Conservation (phyloP, 2,113 vertebrate species). For the Pitta sordida region DNA sequence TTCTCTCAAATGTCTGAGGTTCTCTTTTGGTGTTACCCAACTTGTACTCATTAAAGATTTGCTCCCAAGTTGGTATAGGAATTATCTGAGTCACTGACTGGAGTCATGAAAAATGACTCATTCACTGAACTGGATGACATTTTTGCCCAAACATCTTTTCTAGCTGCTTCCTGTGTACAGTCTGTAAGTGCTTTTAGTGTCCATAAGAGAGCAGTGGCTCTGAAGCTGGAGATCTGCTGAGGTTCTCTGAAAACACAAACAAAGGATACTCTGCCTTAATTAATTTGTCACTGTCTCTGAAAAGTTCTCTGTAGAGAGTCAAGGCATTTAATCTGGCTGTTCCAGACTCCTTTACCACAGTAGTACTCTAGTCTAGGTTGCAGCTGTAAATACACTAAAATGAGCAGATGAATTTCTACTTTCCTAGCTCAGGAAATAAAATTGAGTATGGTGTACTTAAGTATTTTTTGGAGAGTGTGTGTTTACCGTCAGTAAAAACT, state of each 20-base stretch:
- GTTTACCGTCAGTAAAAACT: not conserved
- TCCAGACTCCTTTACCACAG: not conserved
- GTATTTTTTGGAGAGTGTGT: not conserved
- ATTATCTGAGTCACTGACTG: conserved; percentile 52
- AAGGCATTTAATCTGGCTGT: not conserved
- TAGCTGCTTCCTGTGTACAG: conserved; percentile 12
- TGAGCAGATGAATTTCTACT: not conserved
- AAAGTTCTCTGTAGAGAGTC: not conserved
- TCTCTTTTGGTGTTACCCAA: not conserved
- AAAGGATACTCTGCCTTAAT: not conserved
- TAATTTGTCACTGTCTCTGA: not conserved
- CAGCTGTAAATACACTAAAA: not conserved
- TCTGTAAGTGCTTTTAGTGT: conserved; percentile 12
- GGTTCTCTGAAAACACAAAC: not conserved
- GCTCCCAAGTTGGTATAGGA: not conserved
- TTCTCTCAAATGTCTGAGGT: not conserved
- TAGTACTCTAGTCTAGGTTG: not conserved
- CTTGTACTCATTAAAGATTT: not conserved
- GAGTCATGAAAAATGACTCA: conserved; percentile 46
- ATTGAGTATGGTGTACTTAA: not conserved
- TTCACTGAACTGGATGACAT: conserved; percentile 15
- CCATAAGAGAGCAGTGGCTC: not conserved
- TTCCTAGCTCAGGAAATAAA: not conserved
- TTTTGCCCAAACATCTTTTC: conserved; percentile 22
- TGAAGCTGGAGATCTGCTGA: not conserved